A percentile compares a stretch with the other conserved stretches of the same genome.
phyloP scores from a whole-genome alignment of 2,888 invertebrate genomes.

The Brachyopa scutellaris region DNA sequence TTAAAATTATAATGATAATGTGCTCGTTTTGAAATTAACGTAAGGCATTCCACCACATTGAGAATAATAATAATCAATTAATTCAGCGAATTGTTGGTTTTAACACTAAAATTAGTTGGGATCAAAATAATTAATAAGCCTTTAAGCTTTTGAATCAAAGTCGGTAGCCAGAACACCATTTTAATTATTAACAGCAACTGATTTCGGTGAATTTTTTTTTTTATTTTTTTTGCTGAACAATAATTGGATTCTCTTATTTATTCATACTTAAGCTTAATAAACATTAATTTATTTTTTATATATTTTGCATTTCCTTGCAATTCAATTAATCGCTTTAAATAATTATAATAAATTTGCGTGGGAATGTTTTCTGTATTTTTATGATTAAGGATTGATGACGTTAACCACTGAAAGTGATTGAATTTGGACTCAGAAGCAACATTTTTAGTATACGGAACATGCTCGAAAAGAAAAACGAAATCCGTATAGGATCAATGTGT shows the following conservation, averaged over 20 bases:
- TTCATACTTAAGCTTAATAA: slow-evolving; percentile 23
- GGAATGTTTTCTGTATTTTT: too few relatives aligned
- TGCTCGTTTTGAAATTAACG: neutral
- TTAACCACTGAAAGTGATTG: too few relatives aligned
- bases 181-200: neutral
- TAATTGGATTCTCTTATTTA: slow-evolving; percentile 32
- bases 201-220: too few relatives aligned
- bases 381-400: too few relatives aligned
- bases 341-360: too few relatives aligned
- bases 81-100: neutral
- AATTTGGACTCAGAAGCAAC: too few relatives aligned
- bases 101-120: neutral
- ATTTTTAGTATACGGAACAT: too few relatives aligned
- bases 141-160: neutral
- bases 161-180: neutral
- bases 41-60: neutral
- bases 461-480: too few relatives aligned
- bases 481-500: too few relatives aligned
- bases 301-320: neutral
- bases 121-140: slow-evolving; percentile 11
- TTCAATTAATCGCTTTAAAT: neutral
- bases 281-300: neutral
- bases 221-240: slow-evolving; percentile 14
- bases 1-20: too few relatives aligned
- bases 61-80: neutral